These are phyloP conservation scores for Yponomeuta evonymella DNA, from an alignment of 2,888 invertebrate species.

Conservation along the genomic window DNA sequence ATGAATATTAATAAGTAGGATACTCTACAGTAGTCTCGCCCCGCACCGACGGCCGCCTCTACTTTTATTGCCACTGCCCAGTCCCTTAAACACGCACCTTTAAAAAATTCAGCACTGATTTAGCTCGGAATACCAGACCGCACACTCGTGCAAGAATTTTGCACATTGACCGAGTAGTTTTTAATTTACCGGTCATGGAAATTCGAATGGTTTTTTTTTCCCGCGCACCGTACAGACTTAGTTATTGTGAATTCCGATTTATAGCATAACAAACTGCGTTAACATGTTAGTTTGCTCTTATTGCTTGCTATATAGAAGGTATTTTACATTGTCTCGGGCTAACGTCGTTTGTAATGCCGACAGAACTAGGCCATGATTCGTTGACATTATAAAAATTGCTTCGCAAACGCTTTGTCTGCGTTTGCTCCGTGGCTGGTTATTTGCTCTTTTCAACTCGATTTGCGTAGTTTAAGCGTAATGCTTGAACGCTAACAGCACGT, in stretches of 20 bases:
- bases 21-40: slow-evolving; percentile 12
- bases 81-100: neutral
- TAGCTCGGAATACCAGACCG: neutral
- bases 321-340: slow-evolving; percentile 22
- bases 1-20: too few species aligned
- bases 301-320: slow-evolving; percentile 29
- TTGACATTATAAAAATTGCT: slow-evolving; percentile 9
- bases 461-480: neutral
- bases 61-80: neutral
- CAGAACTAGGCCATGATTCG: slow-evolving; percentile 5
- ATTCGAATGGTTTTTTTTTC: neutral
- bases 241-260: slow-evolving; percentile 48
- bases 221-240: slow-evolving; percentile 22
- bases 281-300: slow-evolving; percentile 25
- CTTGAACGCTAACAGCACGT: neutral
- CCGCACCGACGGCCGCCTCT: neutral
- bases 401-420: neutral
- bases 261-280: slow-evolving; percentile 29
- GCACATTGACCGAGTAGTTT: neutral
- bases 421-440: neutral
- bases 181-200: neutral
- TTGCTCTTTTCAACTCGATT: neutral
- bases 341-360: neutral
- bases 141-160: neutral
- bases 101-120: neutral